Evolutionary conservation across 2,113 vertebrate species (phyloP).

Genomic region (Dromas ardeola): DNA sequence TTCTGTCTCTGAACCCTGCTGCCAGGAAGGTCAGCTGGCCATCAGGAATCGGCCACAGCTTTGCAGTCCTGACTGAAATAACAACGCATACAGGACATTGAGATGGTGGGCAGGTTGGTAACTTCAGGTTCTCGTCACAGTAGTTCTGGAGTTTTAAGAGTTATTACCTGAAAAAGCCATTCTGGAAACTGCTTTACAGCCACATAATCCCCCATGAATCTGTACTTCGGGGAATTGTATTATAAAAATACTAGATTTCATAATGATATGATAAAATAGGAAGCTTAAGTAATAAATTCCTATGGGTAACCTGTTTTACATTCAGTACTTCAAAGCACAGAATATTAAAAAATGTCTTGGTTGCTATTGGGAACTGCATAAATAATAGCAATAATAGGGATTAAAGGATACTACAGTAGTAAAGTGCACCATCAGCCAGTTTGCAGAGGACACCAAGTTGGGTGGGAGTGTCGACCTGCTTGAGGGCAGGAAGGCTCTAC

Average conservation of each 20-base stretch:
- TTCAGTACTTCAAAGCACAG: not conserved
- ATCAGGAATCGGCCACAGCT: not conserved
- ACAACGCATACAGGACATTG: fast-evolving
- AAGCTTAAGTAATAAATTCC: not conserved
- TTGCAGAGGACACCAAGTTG: not conserved
- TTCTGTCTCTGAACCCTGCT: not conserved
- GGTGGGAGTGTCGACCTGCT: not conserved
- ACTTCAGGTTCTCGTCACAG: not conserved
- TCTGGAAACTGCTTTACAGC: not conserved
- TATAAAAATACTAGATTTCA: not conserved
- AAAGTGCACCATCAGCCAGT: not conserved
- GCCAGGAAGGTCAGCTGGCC: not conserved
- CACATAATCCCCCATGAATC: not conserved
- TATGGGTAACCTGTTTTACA: not conserved
- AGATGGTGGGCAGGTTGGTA: too few relatives aligned
- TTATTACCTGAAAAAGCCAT: not conserved
- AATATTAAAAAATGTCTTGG: not conserved
- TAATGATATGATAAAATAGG: not conserved
- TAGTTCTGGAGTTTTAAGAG: not conserved
- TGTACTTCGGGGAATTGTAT: not conserved
- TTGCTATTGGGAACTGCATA: not conserved
- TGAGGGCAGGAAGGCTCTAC: not conserved
- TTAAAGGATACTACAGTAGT: not conserved
- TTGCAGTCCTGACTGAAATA: not conserved
- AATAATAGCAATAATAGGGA: not conserved